Conservation (phyloP, 1,140 invertebrate genomes). For the Venturia canescens region DNA sequence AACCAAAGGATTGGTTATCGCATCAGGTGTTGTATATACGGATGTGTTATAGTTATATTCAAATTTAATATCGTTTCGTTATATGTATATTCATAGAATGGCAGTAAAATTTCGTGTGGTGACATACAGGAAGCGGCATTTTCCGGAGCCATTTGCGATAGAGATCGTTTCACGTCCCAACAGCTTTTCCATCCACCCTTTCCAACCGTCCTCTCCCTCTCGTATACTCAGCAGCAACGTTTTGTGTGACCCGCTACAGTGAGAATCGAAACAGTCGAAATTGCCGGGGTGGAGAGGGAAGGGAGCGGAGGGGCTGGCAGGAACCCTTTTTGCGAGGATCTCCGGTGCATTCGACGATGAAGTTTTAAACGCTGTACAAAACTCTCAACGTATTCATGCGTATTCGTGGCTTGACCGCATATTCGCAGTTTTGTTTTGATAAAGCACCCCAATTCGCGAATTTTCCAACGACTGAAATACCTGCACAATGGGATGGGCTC, state of each 20-base stretch:
- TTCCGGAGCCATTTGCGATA: conserved; percentile 22
- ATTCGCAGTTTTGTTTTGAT: neutral
- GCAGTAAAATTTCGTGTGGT: conserved; percentile 11
- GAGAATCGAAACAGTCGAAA: conserved; percentile 3
- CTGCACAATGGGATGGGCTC: too few species aligned
- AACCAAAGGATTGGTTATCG: neutral
- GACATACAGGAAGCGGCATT: conserved; percentile 12
- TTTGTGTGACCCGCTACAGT: neutral
- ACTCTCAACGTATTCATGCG: neutral
- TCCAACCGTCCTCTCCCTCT: neutral
- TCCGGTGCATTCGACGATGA: neutral
- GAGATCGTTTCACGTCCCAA: conserved; percentile 26
- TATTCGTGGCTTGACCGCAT: neutral
- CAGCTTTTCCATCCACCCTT: conserved; percentile 4
- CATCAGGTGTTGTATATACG: neutral
- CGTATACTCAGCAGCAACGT: neutral
- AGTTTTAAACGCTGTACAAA: conserved; percentile 16
- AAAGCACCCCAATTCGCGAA: too few species aligned
- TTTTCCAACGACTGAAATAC: too few species aligned
- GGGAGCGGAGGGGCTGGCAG: neutral
- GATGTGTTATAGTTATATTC: neutral
- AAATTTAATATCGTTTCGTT: too few species aligned
- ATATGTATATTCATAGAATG: neutral
- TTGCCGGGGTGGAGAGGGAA: neutral
- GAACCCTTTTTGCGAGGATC: conserved; percentile 21